These are phyloP conservation scores for Pocillopora meandrina DNA, from an alignment of 92 coral and sea anemone genomes.

Conservation along the genomic window DNA sequence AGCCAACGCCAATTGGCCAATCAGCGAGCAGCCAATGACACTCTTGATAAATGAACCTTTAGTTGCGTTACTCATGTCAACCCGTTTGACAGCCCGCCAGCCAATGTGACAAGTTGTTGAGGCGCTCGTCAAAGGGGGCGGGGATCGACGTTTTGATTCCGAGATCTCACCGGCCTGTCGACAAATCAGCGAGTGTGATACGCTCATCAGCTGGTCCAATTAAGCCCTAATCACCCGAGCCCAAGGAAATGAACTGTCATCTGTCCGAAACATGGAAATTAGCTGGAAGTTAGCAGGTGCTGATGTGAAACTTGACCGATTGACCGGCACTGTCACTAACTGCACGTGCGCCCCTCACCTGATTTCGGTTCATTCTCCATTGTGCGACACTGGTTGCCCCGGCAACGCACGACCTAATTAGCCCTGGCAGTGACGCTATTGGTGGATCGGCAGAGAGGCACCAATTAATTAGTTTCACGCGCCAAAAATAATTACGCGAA, in stretches of 20 bases:
- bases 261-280: slow-evolving; percentile 87
- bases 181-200: slow-evolving; percentile 92
- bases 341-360: slow-evolving; percentile 91
- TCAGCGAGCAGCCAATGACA: slow-evolving; percentile 88
- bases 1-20: slow-evolving; percentile 86
- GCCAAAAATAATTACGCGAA: slow-evolving; percentile 83
- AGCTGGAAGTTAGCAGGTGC: slow-evolving; percentile 96
- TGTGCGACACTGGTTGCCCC: slow-evolving; percentile 77
- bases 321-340: slow-evolving; percentile 65
- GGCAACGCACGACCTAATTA: slow-evolving; percentile 84
- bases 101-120: slow-evolving; percentile 86
- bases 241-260: slow-evolving; percentile 99
- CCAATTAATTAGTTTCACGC: slow-evolving; percentile 81
- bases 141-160: slow-evolving; percentile 97
- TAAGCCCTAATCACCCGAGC: slow-evolving; percentile 98
- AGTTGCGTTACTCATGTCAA: slow-evolving; percentile 96
- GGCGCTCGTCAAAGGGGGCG: slow-evolving; percentile 96
- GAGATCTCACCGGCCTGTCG: slow-evolving; percentile 91
- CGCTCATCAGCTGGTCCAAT: slow-evolving; percentile 99
- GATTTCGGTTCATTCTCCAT: slow-evolving; percentile 80
- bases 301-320: slow-evolving; percentile 71
- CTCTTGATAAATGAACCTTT: slow-evolving; percentile 92
- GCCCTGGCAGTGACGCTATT: slow-evolving; percentile 58
- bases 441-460: slow-evolving; percentile 76
- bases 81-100: slow-evolving; percentile 75